Evolutionary conservation across 1,140 invertebrate genomes (phyloP), one percentile per base, ranked within the genome.

Genomic region (Dolichoris vasculosae): DNA sequence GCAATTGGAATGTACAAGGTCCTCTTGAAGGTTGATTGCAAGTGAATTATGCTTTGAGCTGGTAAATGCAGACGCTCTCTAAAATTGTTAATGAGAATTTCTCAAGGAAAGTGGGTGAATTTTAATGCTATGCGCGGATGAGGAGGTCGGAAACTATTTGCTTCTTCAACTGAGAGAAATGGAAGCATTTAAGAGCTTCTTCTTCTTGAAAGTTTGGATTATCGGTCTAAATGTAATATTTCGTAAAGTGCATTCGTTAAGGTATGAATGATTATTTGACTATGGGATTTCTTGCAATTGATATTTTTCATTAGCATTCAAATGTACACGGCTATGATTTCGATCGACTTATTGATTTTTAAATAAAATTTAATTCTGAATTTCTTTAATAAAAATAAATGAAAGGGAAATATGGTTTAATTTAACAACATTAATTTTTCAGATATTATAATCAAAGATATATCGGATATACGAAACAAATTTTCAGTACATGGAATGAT

Each of bases 31-130:
- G 6, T 32, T 67, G 78, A 43, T 67, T 32, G 63, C 35, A 23
- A 32, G 38, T 80, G 59, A 67, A 80, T 80, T 80, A 80, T 80
- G 40, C 78, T 43, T 46, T 80, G 32, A 67, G 20, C 32, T 26
- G 51, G 48, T 59, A 63, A 40, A 78, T 51, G 43, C 51, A 38
- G 35, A 23, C 2, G 51, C 51, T 40, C 51, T 40, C 76, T 40
- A 7, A 40, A 78, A 40, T 63, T 78, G 35, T 78, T 78, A 63
- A 78, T 78, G 76, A 78, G 51, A 78, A 63, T 78, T 78, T 63
- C 76, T 78, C 32, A 4, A 46, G 35, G n/a, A 35, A 63, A 38
- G 11, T 1, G 55, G 55, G 55, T 11, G 35, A 4, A 59, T 77
- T 77, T 77, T 48, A 77, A 51, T 77, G 15, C 32, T 17, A 32